Percentiles rank a stretch among this genome's conserved stretches.
Evolutionary conservation across 2,113 vertebrate species (phyloP).

Genomic region (Melanotaenia duboulayi): DNA sequence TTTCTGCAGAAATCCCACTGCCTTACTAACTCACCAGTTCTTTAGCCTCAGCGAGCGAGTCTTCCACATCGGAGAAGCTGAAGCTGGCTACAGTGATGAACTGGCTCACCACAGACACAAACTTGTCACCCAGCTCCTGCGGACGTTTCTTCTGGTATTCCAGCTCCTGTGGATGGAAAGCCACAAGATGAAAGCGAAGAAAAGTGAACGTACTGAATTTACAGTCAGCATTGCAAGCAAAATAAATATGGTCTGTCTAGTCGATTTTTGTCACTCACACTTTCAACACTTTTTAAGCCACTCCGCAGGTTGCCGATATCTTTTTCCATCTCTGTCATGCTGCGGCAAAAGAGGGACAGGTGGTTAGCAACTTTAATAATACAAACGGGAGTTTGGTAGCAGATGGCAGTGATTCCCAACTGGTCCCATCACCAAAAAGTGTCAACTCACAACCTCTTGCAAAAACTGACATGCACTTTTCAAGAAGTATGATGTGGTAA

Average conservation of each 20-base stretch:
- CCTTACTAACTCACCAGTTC: slow-evolving; percentile 88
- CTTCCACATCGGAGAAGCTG: slow-evolving; percentile 97
- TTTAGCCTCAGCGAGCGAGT: slow-evolving; percentile 93
- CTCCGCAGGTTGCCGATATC: slow-evolving; percentile 93
- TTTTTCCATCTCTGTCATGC: slow-evolving; percentile 98
- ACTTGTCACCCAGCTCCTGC: slow-evolving; percentile 91
- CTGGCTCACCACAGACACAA: slow-evolving; percentile 97
- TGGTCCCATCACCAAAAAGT: neutral
- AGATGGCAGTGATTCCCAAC: neutral
- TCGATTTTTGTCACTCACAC: slow-evolving; percentile 83
- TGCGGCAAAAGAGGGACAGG: slow-evolving; percentile 67
- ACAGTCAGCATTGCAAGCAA: neutral
- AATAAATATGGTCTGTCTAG: neutral
- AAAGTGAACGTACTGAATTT: neutral
- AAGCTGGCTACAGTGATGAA: slow-evolving; percentile 98
- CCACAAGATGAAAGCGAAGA: neutral
- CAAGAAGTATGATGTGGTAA: neutral
- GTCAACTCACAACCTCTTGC: neutral
- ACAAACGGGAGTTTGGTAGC: neutral
- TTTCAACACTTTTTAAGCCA: slow-evolving; percentile 93
- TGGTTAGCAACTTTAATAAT: neutral
- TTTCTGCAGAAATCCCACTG: neutral
- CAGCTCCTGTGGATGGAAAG: slow-evolving; percentile 85
- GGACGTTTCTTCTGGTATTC: slow-evolving; percentile 92
- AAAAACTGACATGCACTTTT: neutral